Base-by-base conservation (phyloP, 2,797 vertebrate species). In the Cichlasoma orientale region DNA sequence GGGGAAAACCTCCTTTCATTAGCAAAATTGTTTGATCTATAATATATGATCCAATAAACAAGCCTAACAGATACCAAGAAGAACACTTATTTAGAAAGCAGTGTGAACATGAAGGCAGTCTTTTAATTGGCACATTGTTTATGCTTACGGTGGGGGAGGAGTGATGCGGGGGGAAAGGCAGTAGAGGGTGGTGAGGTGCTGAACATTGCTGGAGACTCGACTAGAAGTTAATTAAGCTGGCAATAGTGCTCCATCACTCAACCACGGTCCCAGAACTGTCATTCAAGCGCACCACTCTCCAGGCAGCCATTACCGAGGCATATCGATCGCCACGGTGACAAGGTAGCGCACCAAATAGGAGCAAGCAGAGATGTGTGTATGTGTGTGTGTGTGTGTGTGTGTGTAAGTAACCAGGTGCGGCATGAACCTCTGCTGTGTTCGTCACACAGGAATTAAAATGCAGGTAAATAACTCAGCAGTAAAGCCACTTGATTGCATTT, bases 171-270 rank as follows among this genome's bases (percentile, higher is more conserved):
- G 59, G 29, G 59, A 73, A 56, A 19, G 63, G 31, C n/a, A 11
- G 70, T 2, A 29, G 23, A 12, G 52, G 77, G 38, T 19, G 57
- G 27, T 58, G 68, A 31, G 59, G 70, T 70, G 88, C 80, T 81
- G 86, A 77, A 83, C 88, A 92, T 92, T 89, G 75, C 90, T 86
- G 87, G 85, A 83, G 90, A 91, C 88, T 91, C 68, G 77, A 88
- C 91, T 93, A 79, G 84, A 93, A 93, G 93, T 94, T 94, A 95
- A 95, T 95, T 95, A 95, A 92, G 88, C 89, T 54, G 74, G 88
- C 89, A 87, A 74, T 66, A 73, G 85, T 12, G 80, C 88, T 91
- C 90, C 88, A 93, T 95, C 94, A 92, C 86, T 94, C 90, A 92
- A 79, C 81, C 75, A 1, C 36, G 29, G 83, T 77, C 88, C 86